These are phyloP conservation scores for Ceratina japonica DNA, from an alignment of 1,140 invertebrate genomes.

Conservation along the genomic window DNA sequence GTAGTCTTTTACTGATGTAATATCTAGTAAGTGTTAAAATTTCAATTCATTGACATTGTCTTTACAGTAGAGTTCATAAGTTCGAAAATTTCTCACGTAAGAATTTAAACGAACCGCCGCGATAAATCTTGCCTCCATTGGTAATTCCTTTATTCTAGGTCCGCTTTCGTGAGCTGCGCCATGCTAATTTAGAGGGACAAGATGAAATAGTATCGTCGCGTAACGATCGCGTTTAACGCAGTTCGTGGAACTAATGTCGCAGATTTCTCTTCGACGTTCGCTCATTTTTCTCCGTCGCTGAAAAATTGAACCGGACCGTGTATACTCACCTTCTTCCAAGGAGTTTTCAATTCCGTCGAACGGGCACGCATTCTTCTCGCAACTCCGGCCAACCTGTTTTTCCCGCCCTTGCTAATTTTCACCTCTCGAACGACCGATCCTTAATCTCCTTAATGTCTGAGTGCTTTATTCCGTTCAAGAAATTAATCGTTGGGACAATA, in stretches of 20 bases:
- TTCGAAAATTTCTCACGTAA: neutral
- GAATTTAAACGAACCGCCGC: neutral
- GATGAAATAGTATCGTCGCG: slow-evolving; percentile 30
- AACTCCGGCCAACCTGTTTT: neutral
- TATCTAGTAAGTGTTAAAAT: too few relatives aligned
- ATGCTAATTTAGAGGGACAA: slow-evolving; percentile 27
- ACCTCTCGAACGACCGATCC: neutral
- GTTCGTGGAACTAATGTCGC: slow-evolving; percentile 18
- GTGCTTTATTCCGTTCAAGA: neutral
- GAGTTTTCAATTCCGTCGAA: neutral
- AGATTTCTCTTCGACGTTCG: slow-evolving; percentile 27
- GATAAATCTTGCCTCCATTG: neutral
- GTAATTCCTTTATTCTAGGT: neutral
- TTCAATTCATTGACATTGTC: too few relatives aligned
- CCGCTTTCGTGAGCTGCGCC: neutral
- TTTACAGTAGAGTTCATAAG: too few relatives aligned
- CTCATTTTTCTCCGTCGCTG: neutral
- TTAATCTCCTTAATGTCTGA: neutral
- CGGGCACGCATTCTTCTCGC: neutral
- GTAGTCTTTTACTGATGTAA: too few relatives aligned
- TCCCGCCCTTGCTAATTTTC: neutral
- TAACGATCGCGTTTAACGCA: slow-evolving; percentile 22
- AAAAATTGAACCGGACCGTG: slow-evolving; percentile 23
- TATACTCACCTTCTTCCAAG: neutral
- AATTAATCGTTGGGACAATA: neutral